Conservation (phyloP, 1,140 invertebrate genomes). For the Centruroides sculpturatus region DNA sequence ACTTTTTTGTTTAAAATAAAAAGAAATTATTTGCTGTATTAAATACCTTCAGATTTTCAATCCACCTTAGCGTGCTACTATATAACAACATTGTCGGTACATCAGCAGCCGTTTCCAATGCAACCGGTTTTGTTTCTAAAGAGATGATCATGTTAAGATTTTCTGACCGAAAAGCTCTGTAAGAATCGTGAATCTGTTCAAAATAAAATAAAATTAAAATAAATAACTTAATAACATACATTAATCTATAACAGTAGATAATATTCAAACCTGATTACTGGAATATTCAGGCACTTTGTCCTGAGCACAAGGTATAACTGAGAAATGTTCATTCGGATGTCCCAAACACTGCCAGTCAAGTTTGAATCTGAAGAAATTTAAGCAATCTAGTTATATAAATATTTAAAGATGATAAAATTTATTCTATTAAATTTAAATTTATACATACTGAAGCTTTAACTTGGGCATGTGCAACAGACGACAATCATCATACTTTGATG, state of each 20-base stretch:
- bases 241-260: too few relatives aligned
- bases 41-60: conserved; percentile 72
- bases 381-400: neutral
- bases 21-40: too few relatives aligned
- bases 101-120: conserved; percentile 23
- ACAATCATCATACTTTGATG: conserved; percentile 97
- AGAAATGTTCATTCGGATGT: conserved; percentile 88
- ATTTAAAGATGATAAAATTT: neutral
- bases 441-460: conserved; percentile 49
- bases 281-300: conserved; percentile 95
- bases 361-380: conserved; percentile 41
- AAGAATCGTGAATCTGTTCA: conserved; percentile 50
- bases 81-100: conserved; percentile 67
- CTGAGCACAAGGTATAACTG: conserved; percentile 90
- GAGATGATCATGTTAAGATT: conserved; percentile 76
- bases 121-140: conserved; percentile 64
- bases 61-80: conserved; percentile 79
- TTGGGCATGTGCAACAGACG: conserved; percentile 78
- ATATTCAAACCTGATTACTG: conserved; percentile 55
- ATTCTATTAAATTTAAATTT: neutral
- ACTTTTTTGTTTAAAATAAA: too few relatives aligned
- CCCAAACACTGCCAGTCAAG: conserved; percentile 82
- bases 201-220: conserved; percentile 12
- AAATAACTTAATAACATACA: too few relatives aligned
- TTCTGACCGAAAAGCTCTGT: conserved; percentile 77